Percentiles rank a stretch among this genome's conserved stretches.
Evolutionary conservation across 2,888 invertebrate genomes (phyloP).

Genomic region (Eretmocerus hayati): DNA sequence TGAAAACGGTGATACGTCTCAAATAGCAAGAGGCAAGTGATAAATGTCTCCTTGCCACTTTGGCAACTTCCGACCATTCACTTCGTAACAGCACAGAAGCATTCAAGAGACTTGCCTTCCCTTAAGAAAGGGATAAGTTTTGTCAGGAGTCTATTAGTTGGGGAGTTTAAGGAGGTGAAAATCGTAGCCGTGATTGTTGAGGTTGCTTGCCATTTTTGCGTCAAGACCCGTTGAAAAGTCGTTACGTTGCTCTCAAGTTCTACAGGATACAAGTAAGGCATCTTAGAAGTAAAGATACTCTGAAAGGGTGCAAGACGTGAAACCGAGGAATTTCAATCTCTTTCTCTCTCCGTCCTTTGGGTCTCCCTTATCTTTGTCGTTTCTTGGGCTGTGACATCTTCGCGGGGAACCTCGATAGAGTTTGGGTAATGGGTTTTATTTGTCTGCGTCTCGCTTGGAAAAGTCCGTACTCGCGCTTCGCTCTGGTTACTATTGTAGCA

Average conservation of each 20-base stretch:
- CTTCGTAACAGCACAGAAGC: slow-evolving; percentile 2
- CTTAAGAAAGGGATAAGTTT: background rate
- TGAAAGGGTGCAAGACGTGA: slow-evolving; percentile 26
- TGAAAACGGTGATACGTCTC: slow-evolving; percentile 16
- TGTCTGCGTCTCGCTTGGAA: slow-evolving; percentile 30
- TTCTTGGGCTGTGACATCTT: slow-evolving; percentile 28
- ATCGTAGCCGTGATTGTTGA: slow-evolving; percentile 8
- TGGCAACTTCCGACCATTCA: slow-evolving; percentile 8
- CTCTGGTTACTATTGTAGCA: too few relatives aligned
- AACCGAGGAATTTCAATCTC: slow-evolving; percentile 38
- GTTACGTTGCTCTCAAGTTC: too few relatives aligned
- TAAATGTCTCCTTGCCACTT: slow-evolving; percentile 1
- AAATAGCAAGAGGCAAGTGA: background rate
- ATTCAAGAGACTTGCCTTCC: slow-evolving; percentile 14
- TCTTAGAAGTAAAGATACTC: slow-evolving; percentile 1
- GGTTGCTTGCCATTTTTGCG: slow-evolving; percentile 16
- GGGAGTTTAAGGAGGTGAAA: background rate
- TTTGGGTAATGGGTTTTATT: slow-evolving; percentile 46
- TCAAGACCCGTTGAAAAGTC: slow-evolving; percentile 7
- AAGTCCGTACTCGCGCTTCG: too few relatives aligned
- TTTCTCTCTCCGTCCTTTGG: slow-evolving; percentile 22
- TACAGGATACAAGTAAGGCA: background rate
- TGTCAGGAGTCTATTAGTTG: background rate
- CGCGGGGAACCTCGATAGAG: slow-evolving; percentile 26
- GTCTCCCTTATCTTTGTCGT: too few relatives aligned